A percentile compares a stretch with the other conserved stretches of the same genome.
phyloP scores from a whole-genome alignment of 2,113 vertebrate species.

The Macquaria ambigua region DNA sequence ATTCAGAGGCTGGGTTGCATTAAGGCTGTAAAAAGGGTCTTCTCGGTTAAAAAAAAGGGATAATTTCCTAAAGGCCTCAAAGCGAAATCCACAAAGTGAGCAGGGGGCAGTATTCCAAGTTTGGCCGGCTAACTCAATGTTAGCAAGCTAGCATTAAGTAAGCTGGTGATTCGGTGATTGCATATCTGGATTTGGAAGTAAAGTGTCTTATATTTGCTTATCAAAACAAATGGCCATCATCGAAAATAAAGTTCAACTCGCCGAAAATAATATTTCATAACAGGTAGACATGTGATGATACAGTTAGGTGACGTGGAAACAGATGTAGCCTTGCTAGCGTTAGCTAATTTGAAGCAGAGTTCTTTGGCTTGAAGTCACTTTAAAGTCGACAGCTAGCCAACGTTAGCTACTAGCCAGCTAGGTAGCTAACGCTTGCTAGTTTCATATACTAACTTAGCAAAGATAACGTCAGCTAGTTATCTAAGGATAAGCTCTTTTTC shows the following conservation, averaged over 20 bases:
- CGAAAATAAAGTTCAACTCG: neutral
- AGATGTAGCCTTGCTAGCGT: constrained; percentile 38
- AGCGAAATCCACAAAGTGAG: constrained; percentile 63
- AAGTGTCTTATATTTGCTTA: constrained; percentile 41
- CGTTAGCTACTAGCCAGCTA: constrained; percentile 77
- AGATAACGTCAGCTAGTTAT: constrained; percentile 20
- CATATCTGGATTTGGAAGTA: constrained; percentile 60
- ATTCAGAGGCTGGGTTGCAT: constrained; percentile 32
- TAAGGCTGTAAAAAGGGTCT: constrained; percentile 34
- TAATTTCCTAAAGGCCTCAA: constrained; percentile 74
- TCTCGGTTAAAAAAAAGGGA: constrained; percentile 15
- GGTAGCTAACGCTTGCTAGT: constrained; percentile 69
- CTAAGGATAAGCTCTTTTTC: neutral
- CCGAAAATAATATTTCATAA: neutral
- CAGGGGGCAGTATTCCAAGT: constrained; percentile 67
- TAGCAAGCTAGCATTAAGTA: constrained; percentile 67
- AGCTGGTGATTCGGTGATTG: constrained; percentile 66
- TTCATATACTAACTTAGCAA: constrained; percentile 44
- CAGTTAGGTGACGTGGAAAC: constrained; percentile 59
- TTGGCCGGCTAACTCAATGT: constrained; percentile 68
- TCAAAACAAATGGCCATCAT: constrained; percentile 19
- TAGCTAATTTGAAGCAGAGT: constrained; percentile 63
- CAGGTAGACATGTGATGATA: neutral
- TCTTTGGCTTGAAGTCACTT: constrained; percentile 72
- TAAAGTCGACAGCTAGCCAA: constrained; percentile 56